phyloP scores from a whole-genome alignment of 2,888 invertebrate species.

The Dryomyza anilis region DNA sequence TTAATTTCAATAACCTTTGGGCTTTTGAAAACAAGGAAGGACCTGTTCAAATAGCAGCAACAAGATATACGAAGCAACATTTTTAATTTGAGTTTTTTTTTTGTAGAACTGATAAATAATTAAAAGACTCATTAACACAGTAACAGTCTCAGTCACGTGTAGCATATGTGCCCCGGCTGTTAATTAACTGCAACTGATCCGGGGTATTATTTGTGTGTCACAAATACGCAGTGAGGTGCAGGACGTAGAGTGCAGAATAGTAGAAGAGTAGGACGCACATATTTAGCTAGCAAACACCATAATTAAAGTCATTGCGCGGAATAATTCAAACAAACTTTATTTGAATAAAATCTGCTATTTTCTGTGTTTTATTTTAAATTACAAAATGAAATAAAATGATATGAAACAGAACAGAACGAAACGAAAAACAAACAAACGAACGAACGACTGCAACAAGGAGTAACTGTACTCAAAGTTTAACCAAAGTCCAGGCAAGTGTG shows the following conservation, averaged over 20 bases:
- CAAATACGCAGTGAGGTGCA: too few species aligned
- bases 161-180: background rate
- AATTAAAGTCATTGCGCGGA: slow-evolving; percentile 16
- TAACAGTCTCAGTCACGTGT: too few species aligned
- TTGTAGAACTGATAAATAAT: too few species aligned
- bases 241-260: too few species aligned
- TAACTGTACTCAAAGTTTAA: slow-evolving; percentile 2
- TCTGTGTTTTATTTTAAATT: slow-evolving; percentile 1
- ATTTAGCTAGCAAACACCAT: background rate
- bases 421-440: background rate
- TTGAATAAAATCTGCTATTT: slow-evolving; percentile 3
- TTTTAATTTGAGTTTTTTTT: too few species aligned
- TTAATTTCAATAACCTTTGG: too few species aligned
- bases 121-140: too few species aligned
- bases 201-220: background rate
- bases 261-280: too few species aligned
- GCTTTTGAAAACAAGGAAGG: too few species aligned
- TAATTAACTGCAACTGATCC: background rate
- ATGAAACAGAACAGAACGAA: background rate
- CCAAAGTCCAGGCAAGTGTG: background rate
- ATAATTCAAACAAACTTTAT: slow-evolving; percentile 18
- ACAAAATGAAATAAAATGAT: slow-evolving; percentile 2
- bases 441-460: background rate
- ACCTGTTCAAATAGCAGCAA: too few species aligned
- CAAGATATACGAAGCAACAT: too few species aligned